Evolutionary conservation across 2,797 vertebrate genomes (phyloP).

Genomic region (Staurois parvus): DNA sequence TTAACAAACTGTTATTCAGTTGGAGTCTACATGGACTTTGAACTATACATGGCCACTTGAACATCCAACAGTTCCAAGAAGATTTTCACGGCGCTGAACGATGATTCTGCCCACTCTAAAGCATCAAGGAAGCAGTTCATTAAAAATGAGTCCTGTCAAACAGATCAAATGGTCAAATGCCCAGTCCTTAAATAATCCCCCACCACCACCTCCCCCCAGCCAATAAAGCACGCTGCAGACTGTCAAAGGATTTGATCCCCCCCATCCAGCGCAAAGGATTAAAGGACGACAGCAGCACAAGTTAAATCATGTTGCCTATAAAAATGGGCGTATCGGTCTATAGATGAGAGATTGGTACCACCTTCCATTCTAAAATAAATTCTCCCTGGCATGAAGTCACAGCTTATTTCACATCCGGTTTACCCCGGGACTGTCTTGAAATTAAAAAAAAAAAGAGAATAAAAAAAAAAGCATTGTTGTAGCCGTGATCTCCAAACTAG

Average conservation of each 20-base stretch:
- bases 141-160: not conserved
- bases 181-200: not conserved
- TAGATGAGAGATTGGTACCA: slow-evolving; percentile 86
- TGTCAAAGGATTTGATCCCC: slow-evolving; percentile 85
- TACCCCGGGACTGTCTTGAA: slow-evolving; percentile 80
- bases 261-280: slow-evolving; percentile 84
- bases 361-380: slow-evolving; percentile 90
- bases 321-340: slow-evolving; percentile 85
- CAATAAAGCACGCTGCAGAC: slow-evolving; percentile 70
- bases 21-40: not conserved
- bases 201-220: not conserved
- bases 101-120: not conserved
- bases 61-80: not conserved
- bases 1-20: not conserved
- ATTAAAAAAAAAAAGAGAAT: slow-evolving; percentile 63
- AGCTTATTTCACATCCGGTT: slow-evolving; percentile 88
- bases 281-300: slow-evolving; percentile 85
- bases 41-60: too few relatives aligned
- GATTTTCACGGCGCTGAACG: not conserved
- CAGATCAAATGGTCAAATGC: not conserved
- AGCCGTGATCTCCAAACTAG: slow-evolving; percentile 71
- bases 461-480: slow-evolving; percentile 77
- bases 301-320: slow-evolving; percentile 93
- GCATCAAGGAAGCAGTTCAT: not conserved
- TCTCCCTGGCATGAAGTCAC: slow-evolving; percentile 87